phyloP scores from a whole-genome alignment of 1,140 invertebrate species.

The Drosophila bocqueti region DNA sequence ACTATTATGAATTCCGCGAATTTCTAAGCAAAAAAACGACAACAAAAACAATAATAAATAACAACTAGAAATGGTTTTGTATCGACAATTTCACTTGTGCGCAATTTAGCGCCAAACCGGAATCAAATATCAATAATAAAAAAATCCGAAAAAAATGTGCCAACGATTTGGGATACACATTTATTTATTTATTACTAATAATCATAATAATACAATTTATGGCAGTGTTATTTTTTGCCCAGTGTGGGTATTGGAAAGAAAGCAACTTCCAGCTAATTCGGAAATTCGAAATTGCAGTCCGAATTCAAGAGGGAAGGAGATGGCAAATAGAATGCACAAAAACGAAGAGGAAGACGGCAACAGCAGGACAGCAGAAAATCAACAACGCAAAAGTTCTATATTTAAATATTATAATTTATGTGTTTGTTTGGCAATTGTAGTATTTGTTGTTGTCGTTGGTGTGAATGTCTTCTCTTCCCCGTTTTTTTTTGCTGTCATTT shows the following conservation, averaged over 20 bases:
- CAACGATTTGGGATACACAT: conserved; percentile 25
- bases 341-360: conserved; percentile 27
- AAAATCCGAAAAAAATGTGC: conserved; percentile 1
- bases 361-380: conserved; percentile 26
- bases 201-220: conserved; percentile 65
- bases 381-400: conserved; percentile 83
- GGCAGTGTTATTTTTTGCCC: conserved; percentile 36
- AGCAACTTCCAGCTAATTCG: conserved; percentile 55
- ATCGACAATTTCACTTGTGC: conserved; percentile 54
- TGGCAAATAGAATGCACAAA: conserved; percentile 63
- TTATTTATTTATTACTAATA: conserved; percentile 56
- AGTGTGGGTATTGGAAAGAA: conserved; percentile 45
- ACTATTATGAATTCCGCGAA: conserved; percentile 32
- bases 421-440: conserved; percentile 78
- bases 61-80: conserved; percentile 40
- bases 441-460: conserved; percentile 51
- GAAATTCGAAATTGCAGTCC: conserved; percentile 3
- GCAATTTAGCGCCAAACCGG: conserved; percentile 52
- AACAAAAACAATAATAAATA: conserved; percentile 8
- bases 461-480: conserved; percentile 44
- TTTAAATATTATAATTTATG: conserved; percentile 84
- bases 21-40: conserved; percentile 19
- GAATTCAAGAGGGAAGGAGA: conserved; percentile 8
- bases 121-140: conserved; percentile 29
- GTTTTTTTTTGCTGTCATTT: conserved; percentile 5